These are phyloP conservation scores for Coreoperca whiteheadi DNA, from an alignment of 2,113 vertebrate genomes.

Conservation along the genomic window DNA sequence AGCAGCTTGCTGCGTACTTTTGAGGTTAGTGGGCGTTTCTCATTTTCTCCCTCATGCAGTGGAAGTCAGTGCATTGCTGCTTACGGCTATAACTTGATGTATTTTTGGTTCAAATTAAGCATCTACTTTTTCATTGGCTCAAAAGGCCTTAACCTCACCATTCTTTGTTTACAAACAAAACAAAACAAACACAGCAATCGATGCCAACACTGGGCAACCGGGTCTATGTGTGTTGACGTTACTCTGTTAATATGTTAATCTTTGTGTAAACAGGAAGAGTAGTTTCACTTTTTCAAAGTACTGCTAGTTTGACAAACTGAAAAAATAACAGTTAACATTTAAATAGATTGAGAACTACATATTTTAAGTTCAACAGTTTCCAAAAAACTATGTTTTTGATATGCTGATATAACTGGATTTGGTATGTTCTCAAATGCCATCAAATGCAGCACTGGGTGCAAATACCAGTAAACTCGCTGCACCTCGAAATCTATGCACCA, in stretches of 20 bases:
- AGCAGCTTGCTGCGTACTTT: constrained; percentile 20
- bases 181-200: constrained; percentile 19
- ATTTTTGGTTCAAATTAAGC: constrained; percentile 39
- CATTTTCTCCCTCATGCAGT: constrained; percentile 33
- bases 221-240: not conserved
- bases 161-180: constrained; percentile 12
- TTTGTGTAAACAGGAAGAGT: not conserved
- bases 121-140: constrained; percentile 41
- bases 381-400: no score
- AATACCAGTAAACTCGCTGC: not conserved
- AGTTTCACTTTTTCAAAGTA: not conserved
- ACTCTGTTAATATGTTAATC: not conserved
- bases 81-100: constrained; percentile 16
- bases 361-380: no score
- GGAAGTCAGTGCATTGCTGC: constrained; percentile 14
- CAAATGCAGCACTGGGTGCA: not conserved
- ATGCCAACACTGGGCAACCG: constrained; percentile 1
- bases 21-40: constrained; percentile 37
- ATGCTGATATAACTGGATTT: not conserved
- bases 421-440: not conserved
- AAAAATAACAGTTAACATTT: no score
- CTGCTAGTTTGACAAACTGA: not conserved
- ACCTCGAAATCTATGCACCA: not conserved
- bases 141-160: constrained; percentile 25
- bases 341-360: no score